Conservation (phyloP, 1,140 invertebrate genomes). For the Ostrea edulis region DNA sequence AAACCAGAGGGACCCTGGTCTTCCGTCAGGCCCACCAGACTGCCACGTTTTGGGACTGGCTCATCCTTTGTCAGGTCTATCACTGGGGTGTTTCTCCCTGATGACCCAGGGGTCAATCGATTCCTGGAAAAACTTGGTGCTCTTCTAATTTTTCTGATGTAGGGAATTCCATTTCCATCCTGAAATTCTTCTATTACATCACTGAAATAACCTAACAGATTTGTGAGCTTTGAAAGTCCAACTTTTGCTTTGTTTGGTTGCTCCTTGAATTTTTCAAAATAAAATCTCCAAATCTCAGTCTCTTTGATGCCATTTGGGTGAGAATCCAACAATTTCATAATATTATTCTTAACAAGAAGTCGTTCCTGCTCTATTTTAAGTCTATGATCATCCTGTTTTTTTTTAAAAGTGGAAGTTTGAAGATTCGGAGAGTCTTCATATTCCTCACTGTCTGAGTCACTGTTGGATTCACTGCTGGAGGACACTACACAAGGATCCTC, state of each 20-base stretch:
- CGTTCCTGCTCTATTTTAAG: not conserved
- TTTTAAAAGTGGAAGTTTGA: not conserved
- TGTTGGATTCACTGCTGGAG: conserved; percentile 1
- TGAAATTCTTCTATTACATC: conserved; percentile 49
- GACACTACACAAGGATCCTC: not conserved
- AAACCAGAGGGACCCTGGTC: conserved; percentile 21
- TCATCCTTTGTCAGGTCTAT: not conserved
- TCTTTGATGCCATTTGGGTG: conserved; percentile 47
- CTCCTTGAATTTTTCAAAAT: not conserved
- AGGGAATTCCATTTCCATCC: conserved; percentile 34
- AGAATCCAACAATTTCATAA: conserved; percentile 48
- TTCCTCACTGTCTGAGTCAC: conserved; percentile 11
- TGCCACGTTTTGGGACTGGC: not conserved
- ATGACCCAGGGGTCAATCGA: not conserved
- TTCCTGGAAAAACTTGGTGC: not conserved
- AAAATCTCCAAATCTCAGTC: conserved; percentile 36
- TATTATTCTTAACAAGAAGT: conserved; percentile 31
- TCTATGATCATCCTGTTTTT: not conserved
- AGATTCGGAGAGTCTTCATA: not conserved
- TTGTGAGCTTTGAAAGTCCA: conserved; percentile 48
- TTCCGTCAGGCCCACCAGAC: conserved; percentile 19
- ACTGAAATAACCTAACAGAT: conserved; percentile 43
- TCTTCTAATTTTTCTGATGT: not conserved
- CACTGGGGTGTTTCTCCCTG: not conserved
- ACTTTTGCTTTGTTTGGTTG: conserved; percentile 34